Conservation (phyloP, 2,113 vertebrate species). For the Strigops habroptila region DNA sequence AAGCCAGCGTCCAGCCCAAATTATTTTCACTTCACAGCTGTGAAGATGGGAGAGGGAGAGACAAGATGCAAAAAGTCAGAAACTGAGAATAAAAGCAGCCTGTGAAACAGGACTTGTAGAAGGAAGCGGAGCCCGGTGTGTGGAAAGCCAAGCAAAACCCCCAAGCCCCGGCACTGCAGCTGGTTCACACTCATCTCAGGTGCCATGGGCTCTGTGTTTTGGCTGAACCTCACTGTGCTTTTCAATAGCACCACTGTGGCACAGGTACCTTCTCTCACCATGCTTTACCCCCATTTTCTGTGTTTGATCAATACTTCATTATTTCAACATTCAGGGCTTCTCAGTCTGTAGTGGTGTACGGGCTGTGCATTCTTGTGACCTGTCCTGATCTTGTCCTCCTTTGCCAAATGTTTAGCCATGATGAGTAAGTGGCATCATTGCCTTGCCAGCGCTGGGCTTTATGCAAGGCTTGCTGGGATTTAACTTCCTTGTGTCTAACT, state of each 20-base stretch:
- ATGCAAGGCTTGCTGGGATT: neutral
- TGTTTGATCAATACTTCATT: neutral
- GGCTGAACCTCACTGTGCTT: neutral
- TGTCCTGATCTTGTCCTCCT: neutral
- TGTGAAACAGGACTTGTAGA: neutral
- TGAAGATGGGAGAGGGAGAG: neutral
- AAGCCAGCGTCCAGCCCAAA: neutral
- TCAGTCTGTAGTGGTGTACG: fast-evolving
- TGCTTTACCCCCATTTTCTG: neutral
- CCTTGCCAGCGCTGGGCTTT: neutral
- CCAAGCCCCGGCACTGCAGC: neutral
- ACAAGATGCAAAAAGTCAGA: neutral
- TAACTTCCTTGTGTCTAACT: neutral
- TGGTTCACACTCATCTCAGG: neutral
- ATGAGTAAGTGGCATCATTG: fast-evolving
- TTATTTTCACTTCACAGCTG: neutral
- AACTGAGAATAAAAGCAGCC: neutral
- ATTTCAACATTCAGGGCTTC: neutral
- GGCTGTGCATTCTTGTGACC: neutral
- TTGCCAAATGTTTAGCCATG: neutral
- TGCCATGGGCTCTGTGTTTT: neutral
- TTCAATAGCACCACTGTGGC: neutral
- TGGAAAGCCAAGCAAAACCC: neutral
- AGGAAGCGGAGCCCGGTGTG: fast-evolving
- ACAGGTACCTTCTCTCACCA: neutral